Percentiles rank a stretch among this genome's conserved stretches.
Conservation (phyloP, 2,113 vertebrate genomes). For the Varanus komodoensis region DNA sequence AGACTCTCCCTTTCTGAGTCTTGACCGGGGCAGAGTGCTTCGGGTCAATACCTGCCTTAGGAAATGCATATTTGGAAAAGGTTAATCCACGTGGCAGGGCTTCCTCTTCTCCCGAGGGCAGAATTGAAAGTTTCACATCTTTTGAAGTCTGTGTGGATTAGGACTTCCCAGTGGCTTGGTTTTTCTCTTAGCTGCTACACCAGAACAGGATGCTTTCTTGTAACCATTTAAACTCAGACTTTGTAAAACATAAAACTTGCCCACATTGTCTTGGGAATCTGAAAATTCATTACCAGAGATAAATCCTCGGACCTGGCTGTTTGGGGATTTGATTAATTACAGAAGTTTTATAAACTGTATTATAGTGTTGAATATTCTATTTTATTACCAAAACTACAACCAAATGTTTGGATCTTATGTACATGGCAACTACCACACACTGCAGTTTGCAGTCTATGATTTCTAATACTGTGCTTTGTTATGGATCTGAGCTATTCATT, state of each 20-base stretch:
- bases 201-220: not conserved
- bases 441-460: not conserved
- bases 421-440: too few species aligned
- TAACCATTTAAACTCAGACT: not conserved
- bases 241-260: not conserved
- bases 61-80: conserved; percentile 3
- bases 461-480: not conserved
- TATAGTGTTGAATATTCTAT: not conserved
- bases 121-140: conserved; percentile 21
- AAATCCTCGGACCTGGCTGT: not conserved
- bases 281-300: not conserved
- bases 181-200: not conserved
- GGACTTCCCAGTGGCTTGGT: not conserved
- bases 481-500: not conserved
- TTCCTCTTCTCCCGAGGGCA: conserved; percentile 24
- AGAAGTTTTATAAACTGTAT: not conserved
- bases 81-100: conserved; percentile 7
- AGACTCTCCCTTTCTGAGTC: not conserved
- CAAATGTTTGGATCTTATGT: not conserved
- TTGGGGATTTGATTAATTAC: not conserved
- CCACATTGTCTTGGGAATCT: not conserved
- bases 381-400: not conserved
- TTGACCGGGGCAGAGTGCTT: conserved; percentile 3
- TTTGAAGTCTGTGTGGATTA: conserved; percentile 7
- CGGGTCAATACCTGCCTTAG: not conserved